phyloP scores from a whole-genome alignment of 2,113 vertebrate species.

The Prunella himalayana region DNA sequence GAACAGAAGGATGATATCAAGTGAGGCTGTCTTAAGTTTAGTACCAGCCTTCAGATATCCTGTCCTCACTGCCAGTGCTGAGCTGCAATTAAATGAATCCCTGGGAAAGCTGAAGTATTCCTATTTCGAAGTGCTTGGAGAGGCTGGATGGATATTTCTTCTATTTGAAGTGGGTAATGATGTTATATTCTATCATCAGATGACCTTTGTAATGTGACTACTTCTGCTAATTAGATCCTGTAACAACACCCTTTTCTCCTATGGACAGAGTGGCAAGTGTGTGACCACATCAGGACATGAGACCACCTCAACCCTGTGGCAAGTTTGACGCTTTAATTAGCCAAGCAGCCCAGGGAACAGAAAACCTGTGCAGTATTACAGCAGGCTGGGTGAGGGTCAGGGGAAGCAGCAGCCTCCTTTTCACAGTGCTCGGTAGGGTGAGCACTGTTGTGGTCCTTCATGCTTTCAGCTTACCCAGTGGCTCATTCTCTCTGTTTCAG shows the following conservation, averaged over 20 bases:
- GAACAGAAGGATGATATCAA: not conserved
- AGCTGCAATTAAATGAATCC: not conserved
- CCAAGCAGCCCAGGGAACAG: not conserved
- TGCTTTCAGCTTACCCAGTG: rapidly evolving
- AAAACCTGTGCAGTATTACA: not conserved
- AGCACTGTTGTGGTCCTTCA: rapidly evolving
- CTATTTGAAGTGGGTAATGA: not conserved
- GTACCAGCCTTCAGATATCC: rapidly evolving
- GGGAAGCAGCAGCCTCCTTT: not conserved
- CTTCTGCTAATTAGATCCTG: not conserved
- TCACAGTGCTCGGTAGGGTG: rapidly evolving
- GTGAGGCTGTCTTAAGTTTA: not conserved
- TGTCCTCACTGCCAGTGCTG: not conserved
- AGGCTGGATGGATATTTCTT: not conserved
- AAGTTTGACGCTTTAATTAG: not conserved
- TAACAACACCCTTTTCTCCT: not conserved
- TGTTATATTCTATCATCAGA: not conserved
- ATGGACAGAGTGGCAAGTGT: rapidly evolving
- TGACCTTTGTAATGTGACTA: not conserved
- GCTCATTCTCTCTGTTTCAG: rapidly evolving
- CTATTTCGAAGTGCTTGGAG: not conserved
- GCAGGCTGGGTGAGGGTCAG: not conserved
- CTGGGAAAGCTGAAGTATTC: not conserved
- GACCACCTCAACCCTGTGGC: not conserved
- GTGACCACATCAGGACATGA: not conserved